phyloP scores from a whole-genome alignment of 2,113 vertebrate species.

The Leptobrachium leishanense region DNA sequence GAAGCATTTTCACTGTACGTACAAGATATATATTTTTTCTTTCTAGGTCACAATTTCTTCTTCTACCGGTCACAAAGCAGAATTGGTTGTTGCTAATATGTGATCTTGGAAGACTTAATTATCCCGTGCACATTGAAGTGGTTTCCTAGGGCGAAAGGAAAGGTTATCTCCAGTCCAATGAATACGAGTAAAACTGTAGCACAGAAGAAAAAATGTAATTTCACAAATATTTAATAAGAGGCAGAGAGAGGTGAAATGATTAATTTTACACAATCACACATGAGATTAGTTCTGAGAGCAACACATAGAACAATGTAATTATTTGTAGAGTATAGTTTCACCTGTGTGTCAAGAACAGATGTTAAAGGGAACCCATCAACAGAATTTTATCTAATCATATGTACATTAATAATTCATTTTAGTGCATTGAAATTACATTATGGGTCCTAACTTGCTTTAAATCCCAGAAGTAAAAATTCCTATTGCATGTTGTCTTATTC shows the following conservation, averaged over 20 bases:
- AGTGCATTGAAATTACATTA: neutral
- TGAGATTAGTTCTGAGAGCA: neutral
- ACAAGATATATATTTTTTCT: too few species aligned
- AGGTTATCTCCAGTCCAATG: conserved; percentile 1
- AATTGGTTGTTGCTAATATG: neutral
- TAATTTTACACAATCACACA: conserved; percentile 3
- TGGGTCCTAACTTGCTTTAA: neutral
- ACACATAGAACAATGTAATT: neutral
- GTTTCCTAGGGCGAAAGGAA: neutral
- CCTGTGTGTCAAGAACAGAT: neutral
- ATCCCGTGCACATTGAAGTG: neutral
- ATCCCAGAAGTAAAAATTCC: too few species aligned
- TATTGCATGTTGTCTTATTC: too few species aligned
- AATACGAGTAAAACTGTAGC: neutral
- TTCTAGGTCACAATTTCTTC: neutral
- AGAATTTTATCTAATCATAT: conserved; percentile 4
- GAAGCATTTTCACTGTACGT: too few species aligned
- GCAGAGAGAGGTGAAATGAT: conserved; percentile 1
- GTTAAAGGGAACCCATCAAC: neutral
- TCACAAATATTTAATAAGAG: neutral
- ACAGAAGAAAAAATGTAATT: neutral
- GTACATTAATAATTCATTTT: neutral
- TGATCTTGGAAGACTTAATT: neutral
- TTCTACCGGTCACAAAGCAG: neutral
- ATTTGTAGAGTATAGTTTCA: neutral